Percentiles rank a stretch among this genome's conserved stretches.
These are phyloP conservation scores for Spheniscus mendiculus DNA, from an alignment of 2,113 vertebrate genomes.

Conservation along the genomic window DNA sequence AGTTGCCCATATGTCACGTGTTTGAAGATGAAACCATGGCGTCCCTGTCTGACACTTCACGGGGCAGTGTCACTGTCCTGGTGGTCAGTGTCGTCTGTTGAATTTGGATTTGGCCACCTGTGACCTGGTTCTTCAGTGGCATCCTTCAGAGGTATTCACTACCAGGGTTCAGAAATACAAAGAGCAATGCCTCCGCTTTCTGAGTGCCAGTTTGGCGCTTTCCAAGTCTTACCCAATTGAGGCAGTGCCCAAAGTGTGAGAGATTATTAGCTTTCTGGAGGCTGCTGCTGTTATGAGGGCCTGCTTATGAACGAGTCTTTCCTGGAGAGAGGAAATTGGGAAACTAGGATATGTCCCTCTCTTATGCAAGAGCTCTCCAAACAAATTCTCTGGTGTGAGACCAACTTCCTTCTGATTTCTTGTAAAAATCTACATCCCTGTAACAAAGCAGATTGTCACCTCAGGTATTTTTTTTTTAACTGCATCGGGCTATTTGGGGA, in stretches of 20 bases:
- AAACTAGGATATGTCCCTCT: background rate
- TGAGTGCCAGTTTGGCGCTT: fast-evolving
- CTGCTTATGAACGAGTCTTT: background rate
- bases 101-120: background rate
- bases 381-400: background rate
- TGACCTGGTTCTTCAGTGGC: background rate
- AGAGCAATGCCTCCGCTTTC: background rate
- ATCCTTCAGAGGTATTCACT: background rate
- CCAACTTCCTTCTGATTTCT: background rate
- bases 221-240: background rate
- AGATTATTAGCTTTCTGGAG: background rate
- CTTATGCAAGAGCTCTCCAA: background rate
- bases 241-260: background rate
- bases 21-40: background rate
- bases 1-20: fast-evolving
- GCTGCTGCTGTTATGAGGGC: background rate
- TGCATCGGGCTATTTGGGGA: background rate
- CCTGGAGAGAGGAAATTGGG: background rate
- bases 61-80: background rate
- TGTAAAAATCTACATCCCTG: background rate
- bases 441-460: background rate
- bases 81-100: background rate
- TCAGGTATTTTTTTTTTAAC: background rate
- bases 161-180: background rate
- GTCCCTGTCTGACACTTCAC: background rate